Conservation (phyloP, 2,113 vertebrate genomes). For the Pelvicachromis taeniatus region DNA sequence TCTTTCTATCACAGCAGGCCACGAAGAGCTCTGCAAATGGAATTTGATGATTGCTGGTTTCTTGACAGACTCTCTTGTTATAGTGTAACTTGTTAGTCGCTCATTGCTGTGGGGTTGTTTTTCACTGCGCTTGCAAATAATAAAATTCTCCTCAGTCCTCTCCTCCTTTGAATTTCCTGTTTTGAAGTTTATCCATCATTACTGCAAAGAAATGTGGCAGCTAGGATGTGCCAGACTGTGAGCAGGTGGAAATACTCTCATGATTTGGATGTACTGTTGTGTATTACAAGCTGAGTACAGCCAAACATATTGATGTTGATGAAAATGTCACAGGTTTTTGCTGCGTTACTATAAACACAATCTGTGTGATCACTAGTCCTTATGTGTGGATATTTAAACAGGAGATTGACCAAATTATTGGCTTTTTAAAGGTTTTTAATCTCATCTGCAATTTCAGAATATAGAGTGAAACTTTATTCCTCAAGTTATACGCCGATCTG, state of each 20-base stretch:
- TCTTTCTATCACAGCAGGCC: background rate
- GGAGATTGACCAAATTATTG: background rate
- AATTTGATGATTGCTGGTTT: background rate
- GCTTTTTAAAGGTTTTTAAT: background rate
- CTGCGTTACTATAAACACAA: slow-evolving; percentile 16
- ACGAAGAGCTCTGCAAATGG: background rate
- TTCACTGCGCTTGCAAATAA: background rate
- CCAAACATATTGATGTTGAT: slow-evolving; percentile 23
- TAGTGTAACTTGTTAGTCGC: background rate
- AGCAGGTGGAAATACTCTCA: background rate
- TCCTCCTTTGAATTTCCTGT: background rate
- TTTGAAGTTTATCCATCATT: background rate
- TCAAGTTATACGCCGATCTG: background rate
- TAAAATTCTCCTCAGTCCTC: background rate
- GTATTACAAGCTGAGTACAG: background rate
- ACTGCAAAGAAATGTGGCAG: background rate
- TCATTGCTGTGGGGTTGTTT: background rate
- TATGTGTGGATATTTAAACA: background rate
- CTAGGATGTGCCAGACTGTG: background rate
- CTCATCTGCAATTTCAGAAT: background rate
- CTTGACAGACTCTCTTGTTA: background rate
- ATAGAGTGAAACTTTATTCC: background rate
- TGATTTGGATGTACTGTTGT: background rate
- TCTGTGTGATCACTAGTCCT: slow-evolving; percentile 4
- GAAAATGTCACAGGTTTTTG: slow-evolving; percentile 24